Conservation (phyloP, 2,113 vertebrate genomes). For the Phyllostomus hastatus region DNA sequence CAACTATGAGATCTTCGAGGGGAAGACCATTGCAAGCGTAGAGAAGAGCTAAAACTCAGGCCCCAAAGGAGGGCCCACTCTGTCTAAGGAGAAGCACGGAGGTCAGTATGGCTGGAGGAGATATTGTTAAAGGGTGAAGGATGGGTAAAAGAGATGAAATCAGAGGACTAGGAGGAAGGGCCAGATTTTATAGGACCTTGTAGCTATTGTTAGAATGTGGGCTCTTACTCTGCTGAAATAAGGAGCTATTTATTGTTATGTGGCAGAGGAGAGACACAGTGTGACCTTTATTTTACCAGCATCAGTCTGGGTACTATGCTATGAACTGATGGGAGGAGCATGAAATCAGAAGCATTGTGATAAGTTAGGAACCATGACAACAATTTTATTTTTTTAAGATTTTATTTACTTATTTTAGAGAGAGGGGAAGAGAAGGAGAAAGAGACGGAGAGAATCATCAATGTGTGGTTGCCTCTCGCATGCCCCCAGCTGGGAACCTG, state of each 20-base stretch:
- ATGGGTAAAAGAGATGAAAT: not conserved
- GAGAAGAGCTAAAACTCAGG: not conserved
- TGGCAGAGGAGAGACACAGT: not conserved
- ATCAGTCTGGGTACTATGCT: not conserved
- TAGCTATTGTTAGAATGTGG: not conserved
- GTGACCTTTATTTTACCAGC: not conserved
- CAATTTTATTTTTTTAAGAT: not conserved
- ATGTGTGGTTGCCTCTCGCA: too few species aligned
- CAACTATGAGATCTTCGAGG: not conserved
- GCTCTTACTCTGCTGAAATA: not conserved
- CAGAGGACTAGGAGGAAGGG: not conserved
- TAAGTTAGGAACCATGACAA: not conserved
- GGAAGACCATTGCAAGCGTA: accelerated
- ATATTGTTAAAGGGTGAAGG: not conserved
- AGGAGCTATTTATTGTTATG: not conserved
- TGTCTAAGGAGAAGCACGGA: not conserved
- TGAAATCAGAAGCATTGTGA: not conserved
- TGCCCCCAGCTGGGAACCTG: too few species aligned
- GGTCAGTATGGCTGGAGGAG: not conserved
- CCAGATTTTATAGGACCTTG: too few species aligned
- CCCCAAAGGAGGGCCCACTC: accelerated
- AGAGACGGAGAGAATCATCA: too few species aligned
- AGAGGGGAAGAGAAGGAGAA: too few species aligned
- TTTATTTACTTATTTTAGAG: too few species aligned
- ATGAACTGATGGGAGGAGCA: not conserved